These are phyloP conservation scores for Pinctada fucata DNA, from an alignment of 2,888 invertebrate species.

Conservation along the genomic window DNA sequence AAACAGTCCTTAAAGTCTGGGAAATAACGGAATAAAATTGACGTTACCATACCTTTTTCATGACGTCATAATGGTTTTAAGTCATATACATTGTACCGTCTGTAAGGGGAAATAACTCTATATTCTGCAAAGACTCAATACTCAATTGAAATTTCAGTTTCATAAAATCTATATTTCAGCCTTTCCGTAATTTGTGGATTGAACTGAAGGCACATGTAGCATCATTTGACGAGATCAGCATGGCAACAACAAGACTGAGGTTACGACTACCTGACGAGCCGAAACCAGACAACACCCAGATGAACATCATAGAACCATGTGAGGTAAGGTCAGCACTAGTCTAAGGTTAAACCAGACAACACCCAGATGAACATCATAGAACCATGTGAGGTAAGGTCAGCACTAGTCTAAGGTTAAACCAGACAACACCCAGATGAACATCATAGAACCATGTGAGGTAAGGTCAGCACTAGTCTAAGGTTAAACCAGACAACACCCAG, in stretches of 20 bases:
- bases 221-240: conserved; percentile 85
- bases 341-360: conserved; percentile 53
- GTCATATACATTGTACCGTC: neutral
- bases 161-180: conserved; percentile 48
- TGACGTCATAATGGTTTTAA: too few relatives aligned
- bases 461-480: too few relatives aligned
- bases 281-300: conserved; percentile 59
- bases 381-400: conserved; percentile 42
- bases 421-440: too few relatives aligned
- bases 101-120: neutral
- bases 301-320: conserved; percentile 55
- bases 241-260: conserved; percentile 83
- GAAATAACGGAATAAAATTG: too few relatives aligned
- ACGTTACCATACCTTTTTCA: too few relatives aligned
- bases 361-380: conserved; percentile 62
- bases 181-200: conserved; percentile 72
- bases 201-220: conserved; percentile 78
- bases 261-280: conserved; percentile 78
- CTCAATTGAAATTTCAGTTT: neutral
- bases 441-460: too few relatives aligned
- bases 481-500: too few relatives aligned
- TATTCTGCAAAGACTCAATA: neutral
- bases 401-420: too few relatives aligned
- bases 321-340: conserved; percentile 44
- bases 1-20: too few relatives aligned